phyloP scores from a whole-genome alignment of 2,797 vertebrate genomes.

The Rhadinocentrus ornatus region DNA sequence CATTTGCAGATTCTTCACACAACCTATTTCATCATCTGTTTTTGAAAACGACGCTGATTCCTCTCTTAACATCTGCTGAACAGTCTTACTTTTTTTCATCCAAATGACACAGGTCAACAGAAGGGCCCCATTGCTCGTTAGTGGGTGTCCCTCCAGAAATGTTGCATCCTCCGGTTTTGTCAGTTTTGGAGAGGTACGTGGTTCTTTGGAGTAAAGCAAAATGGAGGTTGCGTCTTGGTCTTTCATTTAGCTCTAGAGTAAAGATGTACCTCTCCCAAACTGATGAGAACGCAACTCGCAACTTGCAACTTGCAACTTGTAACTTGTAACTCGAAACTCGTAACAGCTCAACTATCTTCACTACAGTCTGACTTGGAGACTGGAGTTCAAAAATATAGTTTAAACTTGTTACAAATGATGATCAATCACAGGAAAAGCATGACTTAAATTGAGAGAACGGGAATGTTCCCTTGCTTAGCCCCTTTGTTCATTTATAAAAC shows the following conservation, averaged over 20 bases:
- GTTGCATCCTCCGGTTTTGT: no score
- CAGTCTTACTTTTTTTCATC: constrained; percentile 9
- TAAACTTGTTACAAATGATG: constrained; percentile 22
- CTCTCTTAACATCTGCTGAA: constrained; percentile 36
- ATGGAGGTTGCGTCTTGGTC: no score
- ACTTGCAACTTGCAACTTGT: no score
- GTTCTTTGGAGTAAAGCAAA: no score
- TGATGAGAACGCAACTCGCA: no score
- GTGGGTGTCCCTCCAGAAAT: no score
- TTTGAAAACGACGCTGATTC: constrained; percentile 34
- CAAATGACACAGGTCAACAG: constrained; percentile 26
- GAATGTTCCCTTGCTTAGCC: constrained; percentile 36
- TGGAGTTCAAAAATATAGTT: constrained; percentile 26
- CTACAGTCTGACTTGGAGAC: neutral
- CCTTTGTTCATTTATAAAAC: constrained; percentile 53
- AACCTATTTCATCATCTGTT: constrained; percentile 32
- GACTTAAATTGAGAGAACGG: constrained; percentile 20
- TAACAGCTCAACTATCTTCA: no score
- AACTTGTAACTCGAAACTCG: no score
- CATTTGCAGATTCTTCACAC: no score
- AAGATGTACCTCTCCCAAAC: no score
- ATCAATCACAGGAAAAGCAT: constrained; percentile 48
- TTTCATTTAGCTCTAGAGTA: no score
- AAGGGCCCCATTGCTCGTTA: constrained; percentile 1
- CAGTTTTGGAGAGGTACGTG: no score